Evolutionary conservation across 2,888 invertebrate species (phyloP), one percentile per base, ranked within the genome.

Genomic region (Melieria picta): DNA sequence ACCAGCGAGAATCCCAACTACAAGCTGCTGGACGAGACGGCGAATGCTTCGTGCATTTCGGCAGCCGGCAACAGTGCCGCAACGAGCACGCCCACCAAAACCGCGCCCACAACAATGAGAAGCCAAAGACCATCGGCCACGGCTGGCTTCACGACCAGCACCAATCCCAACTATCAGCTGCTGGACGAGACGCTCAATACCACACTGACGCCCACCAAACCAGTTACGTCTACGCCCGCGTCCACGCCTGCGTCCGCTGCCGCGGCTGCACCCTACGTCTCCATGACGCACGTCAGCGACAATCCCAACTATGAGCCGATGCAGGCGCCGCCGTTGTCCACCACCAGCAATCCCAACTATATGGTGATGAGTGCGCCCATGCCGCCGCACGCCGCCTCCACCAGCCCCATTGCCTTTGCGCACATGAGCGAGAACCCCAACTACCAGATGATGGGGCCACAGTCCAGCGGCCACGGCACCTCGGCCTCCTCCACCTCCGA

Each of bases 1-100:
- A 78, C 82, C 5, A 83, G 80, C 63, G 79, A 81, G 4, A 85
- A 85, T 79, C 83, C 85, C 43, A 84, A 83, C 70, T 85, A 85
- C 65, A 80, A 80, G 68, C 73, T 81, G 66, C 78, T 85, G 11
- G 81, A 85, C 60, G 84, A 83, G 71, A 78, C 82, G 4, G 72
- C 78, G 0, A 79, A 78, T 48, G 76, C 78, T 42, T 76, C 73
- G 5, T 77, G 52, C n/a, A 66, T 75, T 52, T 69, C 69, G n/a
- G 69, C 71, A 2, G 62, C 73, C 47, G 70, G 65, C 30, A 73
- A 69, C 43, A 48, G 73, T 4, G 63, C 72, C 1, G 43, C 56
- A 16, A 61, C 65, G 58, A 74, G 71, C n/a, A 66, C 60, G 11
- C 10, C 64, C 10, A 11, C 57, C n/a, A 13, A 50, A 10, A 61